phyloP scores from a whole-genome alignment of 2,888 invertebrate genomes.

The Tribolium freemani region DNA sequence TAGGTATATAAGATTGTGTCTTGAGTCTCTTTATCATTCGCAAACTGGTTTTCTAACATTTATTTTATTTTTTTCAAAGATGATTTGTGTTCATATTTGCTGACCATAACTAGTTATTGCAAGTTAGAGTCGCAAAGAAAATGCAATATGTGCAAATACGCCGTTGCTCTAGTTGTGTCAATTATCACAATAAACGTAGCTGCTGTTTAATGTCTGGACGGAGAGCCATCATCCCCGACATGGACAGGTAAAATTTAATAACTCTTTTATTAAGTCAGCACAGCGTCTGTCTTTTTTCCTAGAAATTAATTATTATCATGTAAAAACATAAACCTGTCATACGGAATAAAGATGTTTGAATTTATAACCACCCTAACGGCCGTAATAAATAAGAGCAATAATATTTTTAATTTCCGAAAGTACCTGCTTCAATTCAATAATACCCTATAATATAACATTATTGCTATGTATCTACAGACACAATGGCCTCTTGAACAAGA shows the following conservation, averaged over 20 bases:
- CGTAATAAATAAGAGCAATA: constrained; percentile 47
- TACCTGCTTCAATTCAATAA: constrained; percentile 60
- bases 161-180: not conserved
- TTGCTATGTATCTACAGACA: constrained; percentile 60
- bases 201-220: not conserved
- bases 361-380: constrained; percentile 33
- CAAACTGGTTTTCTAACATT: too few species aligned
- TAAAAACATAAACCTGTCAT: constrained; percentile 41
- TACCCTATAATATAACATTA: constrained; percentile 62
- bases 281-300: constrained; percentile 24
- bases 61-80: too few species aligned
- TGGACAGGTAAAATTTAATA: constrained; percentile 17
- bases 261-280: constrained; percentile 11
- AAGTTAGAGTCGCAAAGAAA: not conserved
- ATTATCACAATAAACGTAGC: not conserved
- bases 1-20: too few species aligned
- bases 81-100: too few species aligned
- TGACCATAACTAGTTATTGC: not conserved
- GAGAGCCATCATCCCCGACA: not conserved
- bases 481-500: constrained; percentile 61
- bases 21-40: too few species aligned
- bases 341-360: constrained; percentile 38
- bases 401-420: constrained; percentile 53
- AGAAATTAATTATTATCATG: constrained; percentile 38
- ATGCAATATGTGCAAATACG: not conserved